A percentile compares a stretch with the other conserved stretches of the same genome.
phyloP scores from a whole-genome alignment of 2,888 invertebrate species.

The Pocota personata region DNA sequence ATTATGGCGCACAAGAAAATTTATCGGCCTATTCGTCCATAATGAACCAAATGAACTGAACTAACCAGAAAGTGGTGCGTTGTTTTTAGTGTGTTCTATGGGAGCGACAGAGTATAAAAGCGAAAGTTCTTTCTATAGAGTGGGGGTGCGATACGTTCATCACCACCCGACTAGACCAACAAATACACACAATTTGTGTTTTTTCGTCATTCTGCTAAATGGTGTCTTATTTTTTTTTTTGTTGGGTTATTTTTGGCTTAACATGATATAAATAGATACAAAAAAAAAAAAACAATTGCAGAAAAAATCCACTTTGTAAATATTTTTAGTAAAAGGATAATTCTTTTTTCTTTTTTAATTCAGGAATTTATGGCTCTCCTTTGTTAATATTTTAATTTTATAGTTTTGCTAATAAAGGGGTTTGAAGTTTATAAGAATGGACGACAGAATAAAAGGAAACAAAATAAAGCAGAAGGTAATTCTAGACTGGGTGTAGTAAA shows the following conservation, averaged over 20 bases:
- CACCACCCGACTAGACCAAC: slow-evolving; percentile 29
- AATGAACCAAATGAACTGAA: slow-evolving; percentile 65
- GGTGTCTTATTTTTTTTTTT: slow-evolving; percentile 29
- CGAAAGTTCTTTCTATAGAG: slow-evolving; percentile 45
- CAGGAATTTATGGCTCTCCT: not conserved
- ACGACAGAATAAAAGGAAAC: not conserved
- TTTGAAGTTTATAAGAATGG: not conserved
- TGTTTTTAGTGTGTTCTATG: slow-evolving; percentile 32
- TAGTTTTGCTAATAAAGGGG: not conserved
- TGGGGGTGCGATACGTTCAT: slow-evolving; percentile 59
- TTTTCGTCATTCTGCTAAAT: slow-evolving; percentile 26
- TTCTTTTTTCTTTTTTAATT: not conserved
- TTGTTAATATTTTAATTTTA: slow-evolving; percentile 10
- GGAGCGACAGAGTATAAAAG: slow-evolving; percentile 43
- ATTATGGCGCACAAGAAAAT: slow-evolving; percentile 19
- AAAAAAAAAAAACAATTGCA: slow-evolving; percentile 19
- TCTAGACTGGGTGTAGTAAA: not conserved
- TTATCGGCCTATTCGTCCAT: slow-evolving; percentile 45
- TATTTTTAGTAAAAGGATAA: not conserved
- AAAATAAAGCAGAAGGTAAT: not conserved
- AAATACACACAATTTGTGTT: slow-evolving; percentile 23
- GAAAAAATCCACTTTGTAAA: slow-evolving; percentile 25
- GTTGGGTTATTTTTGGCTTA: slow-evolving; percentile 46
- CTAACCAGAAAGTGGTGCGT: slow-evolving; percentile 45
- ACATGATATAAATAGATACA: slow-evolving; percentile 46